Conservation (phyloP, 2,797 vertebrate species). For the Crenuchus spilurus region DNA sequence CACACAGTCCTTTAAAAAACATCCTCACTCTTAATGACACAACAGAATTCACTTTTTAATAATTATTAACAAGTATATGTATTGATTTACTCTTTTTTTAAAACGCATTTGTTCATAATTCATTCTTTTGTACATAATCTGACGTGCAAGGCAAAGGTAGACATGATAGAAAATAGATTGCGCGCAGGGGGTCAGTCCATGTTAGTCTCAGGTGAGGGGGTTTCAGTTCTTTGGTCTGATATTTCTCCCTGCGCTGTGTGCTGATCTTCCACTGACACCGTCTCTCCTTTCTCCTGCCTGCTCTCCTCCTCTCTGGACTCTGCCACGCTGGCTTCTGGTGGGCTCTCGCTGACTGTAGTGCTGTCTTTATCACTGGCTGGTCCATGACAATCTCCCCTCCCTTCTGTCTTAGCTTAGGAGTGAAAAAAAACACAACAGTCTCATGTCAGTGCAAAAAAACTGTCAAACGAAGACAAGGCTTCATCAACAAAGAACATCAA, state of each 20-base stretch:
- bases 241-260: constrained; percentile 72
- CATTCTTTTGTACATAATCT: constrained; percentile 78
- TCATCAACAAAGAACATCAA: not conserved
- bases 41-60: constrained; percentile 77
- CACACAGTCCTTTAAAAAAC: constrained; percentile 10
- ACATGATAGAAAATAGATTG: constrained; percentile 78
- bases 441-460: not conserved
- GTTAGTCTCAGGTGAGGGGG: constrained; percentile 62
- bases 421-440: constrained; percentile 19
- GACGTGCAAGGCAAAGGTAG: constrained; percentile 81
- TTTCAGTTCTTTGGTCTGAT: constrained; percentile 81
- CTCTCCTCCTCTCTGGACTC: constrained; percentile 45
- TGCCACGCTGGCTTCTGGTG: constrained; percentile 42
- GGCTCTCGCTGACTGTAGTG: constrained; percentile 47
- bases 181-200: constrained; percentile 70
- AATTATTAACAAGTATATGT: constrained; percentile 78
- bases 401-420: constrained; percentile 48
- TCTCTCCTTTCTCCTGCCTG: constrained; percentile 58
- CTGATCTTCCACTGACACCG: constrained; percentile 54
- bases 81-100: constrained; percentile 72
- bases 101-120: constrained; percentile 69
- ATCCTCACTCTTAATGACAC: constrained; percentile 62
- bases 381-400: constrained; percentile 36
- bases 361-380: constrained; percentile 40
- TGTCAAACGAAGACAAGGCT: not conserved